Base-by-base conservation (phyloP, 2,797 vertebrate genomes). In the Amniataba percoides region DNA sequence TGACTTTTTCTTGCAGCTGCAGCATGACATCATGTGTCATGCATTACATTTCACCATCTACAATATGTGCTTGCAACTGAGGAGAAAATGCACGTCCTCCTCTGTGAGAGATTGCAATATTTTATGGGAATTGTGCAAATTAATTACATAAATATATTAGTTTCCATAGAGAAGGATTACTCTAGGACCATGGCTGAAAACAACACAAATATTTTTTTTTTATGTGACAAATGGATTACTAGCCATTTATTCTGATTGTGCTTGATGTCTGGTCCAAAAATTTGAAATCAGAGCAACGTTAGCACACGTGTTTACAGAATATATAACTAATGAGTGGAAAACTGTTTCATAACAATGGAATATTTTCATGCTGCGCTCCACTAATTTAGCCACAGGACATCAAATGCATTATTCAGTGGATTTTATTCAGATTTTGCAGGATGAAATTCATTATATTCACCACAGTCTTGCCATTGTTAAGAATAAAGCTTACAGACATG, bases 1-100 rank as follows among this genome's bases (percentile, higher is more conserved):
- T 93, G 89, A 87, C 55, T 83, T 71, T 77, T 67, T 52, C 53
- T 71, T 61, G 78, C 83, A 89, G 83, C 86, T 87, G 87, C 80
- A 73, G 52, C 52, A 64, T 86, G 83, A 84, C 81, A 71, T 87
- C 81, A 86, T 82, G 52, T 65, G 53, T 21, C 25, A 53, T 43
- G 31, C 13, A 2, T 62, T 74, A 16, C 39, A 59, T 58, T 48
- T 12, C 15, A 1, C 40, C 36, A 60, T 40, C 36, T 23, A 56
- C 3, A 18, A 48, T 60, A 62, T 10, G 21, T 21, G 21, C 4
- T 58, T 46, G 8, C 56, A 58, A 18, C 25, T 19, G 36, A 40
- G 10, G 15, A 57, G 18, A 23, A 42, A 10, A 8, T 0, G 8
- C 43, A 25, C 31, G n/a, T 52, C 36, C 45, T 69, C 14, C 9